Conservation (phyloP, 35 echinoderm and acorn worm species). For the Diadema setosum region DNA sequence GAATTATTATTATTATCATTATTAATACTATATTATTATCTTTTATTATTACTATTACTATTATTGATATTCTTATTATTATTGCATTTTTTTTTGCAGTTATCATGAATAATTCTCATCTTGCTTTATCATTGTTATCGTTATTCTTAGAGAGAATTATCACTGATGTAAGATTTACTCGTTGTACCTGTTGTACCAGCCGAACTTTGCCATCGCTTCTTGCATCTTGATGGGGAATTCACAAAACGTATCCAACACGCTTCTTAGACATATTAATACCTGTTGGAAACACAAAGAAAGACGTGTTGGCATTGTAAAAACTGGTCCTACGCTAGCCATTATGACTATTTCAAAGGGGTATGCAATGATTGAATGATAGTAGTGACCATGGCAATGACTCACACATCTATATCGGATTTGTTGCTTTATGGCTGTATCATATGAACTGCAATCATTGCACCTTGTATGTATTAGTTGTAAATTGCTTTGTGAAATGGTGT, state of each 20-base stretch:
- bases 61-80: background rate
- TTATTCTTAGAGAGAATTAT: background rate
- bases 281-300: background rate
- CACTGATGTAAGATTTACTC: too few species aligned
- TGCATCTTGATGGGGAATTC: slow-evolving; percentile 94
- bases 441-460: too few species aligned
- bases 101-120: background rate
- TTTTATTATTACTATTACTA: background rate
- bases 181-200: slow-evolving; percentile 90
- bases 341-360: too few species aligned
- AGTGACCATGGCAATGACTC: too few species aligned
- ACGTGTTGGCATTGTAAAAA: background rate
- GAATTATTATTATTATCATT: too few species aligned
- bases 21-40: background rate
- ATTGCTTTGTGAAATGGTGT: too few species aligned
- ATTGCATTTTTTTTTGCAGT: background rate
- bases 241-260: slow-evolving; percentile 55
- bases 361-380: too few species aligned
- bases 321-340: background rate
- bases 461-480: too few species aligned
- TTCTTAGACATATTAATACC: slow-evolving; percentile 59
- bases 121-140: background rate
- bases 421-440: too few species aligned
- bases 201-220: slow-evolving; percentile 60
- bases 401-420: too few species aligned